These are phyloP conservation scores for Colius striatus DNA, from an alignment of 2,113 vertebrate genomes.

Conservation along the genomic window DNA sequence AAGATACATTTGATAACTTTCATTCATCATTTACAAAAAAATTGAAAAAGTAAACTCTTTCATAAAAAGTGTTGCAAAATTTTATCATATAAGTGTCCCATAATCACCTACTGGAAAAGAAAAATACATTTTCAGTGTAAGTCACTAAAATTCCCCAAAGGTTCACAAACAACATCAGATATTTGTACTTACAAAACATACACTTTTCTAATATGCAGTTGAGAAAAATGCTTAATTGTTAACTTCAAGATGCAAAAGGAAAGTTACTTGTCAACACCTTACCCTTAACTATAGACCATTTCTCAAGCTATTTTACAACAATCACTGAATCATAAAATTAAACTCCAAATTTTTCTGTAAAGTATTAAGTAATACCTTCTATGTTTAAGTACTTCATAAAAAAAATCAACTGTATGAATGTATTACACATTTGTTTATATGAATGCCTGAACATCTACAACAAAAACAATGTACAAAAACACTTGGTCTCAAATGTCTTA, in stretches of 20 bases:
- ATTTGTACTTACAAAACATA: not conserved
- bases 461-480: not conserved
- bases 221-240: not conserved
- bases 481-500: not conserved
- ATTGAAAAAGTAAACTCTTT: not conserved
- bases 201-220: not conserved
- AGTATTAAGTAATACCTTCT: not conserved
- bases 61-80: not conserved
- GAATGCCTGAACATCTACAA: not conserved
- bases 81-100: not conserved
- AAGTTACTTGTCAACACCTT: not conserved
- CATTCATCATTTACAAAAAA: not conserved
- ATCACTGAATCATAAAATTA: not conserved
- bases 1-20: not conserved
- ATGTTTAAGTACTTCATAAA: not conserved
- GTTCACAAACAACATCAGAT: not conserved
- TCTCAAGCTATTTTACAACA: not conserved
- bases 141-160: not conserved
- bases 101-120: not conserved
- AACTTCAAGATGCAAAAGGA: not conserved
- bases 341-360: rapidly evolving
- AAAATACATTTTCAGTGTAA: not conserved
- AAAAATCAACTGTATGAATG: not conserved
- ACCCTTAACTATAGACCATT: not conserved
- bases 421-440: not conserved